Conservation (phyloP, 2,113 vertebrate species). For the Numida meleagris region DNA sequence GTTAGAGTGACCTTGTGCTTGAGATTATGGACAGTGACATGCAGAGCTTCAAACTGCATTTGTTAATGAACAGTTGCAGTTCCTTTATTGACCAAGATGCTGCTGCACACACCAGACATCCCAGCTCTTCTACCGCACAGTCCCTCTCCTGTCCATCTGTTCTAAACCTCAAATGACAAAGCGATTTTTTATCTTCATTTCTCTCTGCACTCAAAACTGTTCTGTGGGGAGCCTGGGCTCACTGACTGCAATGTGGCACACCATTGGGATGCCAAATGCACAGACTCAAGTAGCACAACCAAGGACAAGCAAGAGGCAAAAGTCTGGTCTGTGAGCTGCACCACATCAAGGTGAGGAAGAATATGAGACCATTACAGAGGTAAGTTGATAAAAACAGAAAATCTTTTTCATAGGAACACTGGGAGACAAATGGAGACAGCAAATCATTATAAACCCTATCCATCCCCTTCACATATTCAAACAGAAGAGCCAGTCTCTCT, state of each 20-base stretch:
- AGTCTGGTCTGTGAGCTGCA: background rate
- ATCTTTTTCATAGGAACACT: background rate
- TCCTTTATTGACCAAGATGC: background rate
- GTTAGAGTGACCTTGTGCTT: background rate
- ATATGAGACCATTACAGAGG: background rate
- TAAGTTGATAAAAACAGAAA: background rate
- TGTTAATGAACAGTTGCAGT: background rate
- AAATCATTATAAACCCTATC: background rate
- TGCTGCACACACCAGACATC: background rate
- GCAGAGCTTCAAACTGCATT: background rate
- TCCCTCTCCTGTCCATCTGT: background rate
- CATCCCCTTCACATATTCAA: background rate
- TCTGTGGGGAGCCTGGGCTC: background rate
- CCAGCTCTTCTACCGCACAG: accelerated
- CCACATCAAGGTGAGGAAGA: background rate
- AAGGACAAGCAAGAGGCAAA: background rate
- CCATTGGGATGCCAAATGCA: background rate
- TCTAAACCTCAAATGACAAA: background rate
- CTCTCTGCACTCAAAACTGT: background rate
- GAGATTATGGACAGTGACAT: background rate
- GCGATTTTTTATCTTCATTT: background rate
- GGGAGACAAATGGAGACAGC: background rate
- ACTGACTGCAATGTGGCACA: background rate
- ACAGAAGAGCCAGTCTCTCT: background rate
- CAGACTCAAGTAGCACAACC: background rate